phyloP scores from a whole-genome alignment of 2,888 invertebrate genomes.

The Meiosimyza decipiens region DNA sequence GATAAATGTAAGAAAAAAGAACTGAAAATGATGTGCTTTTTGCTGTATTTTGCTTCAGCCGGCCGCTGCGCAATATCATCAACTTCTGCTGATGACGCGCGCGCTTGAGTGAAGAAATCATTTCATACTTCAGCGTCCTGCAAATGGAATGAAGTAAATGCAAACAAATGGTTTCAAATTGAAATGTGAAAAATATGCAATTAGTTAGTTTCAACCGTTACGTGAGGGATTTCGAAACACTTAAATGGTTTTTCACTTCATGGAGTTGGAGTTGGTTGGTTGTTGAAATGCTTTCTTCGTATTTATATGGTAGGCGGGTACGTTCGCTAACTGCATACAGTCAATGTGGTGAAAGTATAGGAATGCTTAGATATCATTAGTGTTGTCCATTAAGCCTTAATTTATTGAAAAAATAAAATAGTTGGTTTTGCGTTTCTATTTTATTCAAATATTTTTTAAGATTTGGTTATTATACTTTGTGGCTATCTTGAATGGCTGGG shows the following conservation, averaged over 20 bases:
- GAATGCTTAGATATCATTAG: too few species aligned
- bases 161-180: constrained; percentile 35
- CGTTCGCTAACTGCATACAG: too few species aligned
- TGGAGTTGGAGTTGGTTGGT: constrained; percentile 1
- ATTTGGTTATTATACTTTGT: too few species aligned
- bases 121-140: constrained; percentile 28
- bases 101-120: constrained; percentile 18
- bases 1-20: neutral
- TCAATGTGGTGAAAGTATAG: too few species aligned
- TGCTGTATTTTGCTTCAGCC: too few species aligned
- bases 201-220: constrained; percentile 23
- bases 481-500: too few species aligned
- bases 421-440: too few species aligned
- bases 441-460: too few species aligned
- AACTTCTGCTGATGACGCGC: constrained; percentile 1
- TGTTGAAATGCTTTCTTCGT: neutral
- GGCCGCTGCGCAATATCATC: too few species aligned
- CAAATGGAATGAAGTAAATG: constrained; percentile 30
- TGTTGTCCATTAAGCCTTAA: too few species aligned
- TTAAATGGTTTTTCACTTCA: neutral
- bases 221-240: constrained; percentile 6
- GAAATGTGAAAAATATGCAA: constrained; percentile 36
- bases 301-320: neutral
- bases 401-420: too few species aligned
- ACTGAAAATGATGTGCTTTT: neutral